phyloP scores from a whole-genome alignment of 2,888 invertebrate genomes.

The Augochlorella aurata region DNA sequence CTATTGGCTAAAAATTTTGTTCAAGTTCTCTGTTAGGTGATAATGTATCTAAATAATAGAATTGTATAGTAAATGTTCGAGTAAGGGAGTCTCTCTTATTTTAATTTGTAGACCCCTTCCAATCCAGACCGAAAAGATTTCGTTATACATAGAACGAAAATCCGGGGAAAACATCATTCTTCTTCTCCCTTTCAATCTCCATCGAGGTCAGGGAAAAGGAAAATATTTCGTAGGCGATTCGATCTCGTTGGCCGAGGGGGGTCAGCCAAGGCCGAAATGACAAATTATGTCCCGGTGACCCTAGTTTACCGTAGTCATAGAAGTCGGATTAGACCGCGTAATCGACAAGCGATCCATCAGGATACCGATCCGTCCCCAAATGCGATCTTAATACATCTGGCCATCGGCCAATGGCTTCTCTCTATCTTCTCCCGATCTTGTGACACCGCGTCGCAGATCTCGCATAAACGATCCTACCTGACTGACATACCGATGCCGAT shows the following conservation, averaged over 20 bases:
- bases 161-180: not conserved
- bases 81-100: too few relatives aligned
- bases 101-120: not conserved
- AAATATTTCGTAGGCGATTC: conserved; percentile 23
- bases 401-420: conserved; percentile 60
- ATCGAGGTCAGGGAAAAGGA: not conserved
- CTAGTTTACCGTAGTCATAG: conserved; percentile 65
- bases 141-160: not conserved
- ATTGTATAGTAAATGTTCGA: too few relatives aligned
- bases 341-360: conserved; percentile 71
- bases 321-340: conserved; percentile 66
- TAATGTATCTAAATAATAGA: too few relatives aligned
- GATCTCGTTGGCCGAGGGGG: conserved; percentile 18
- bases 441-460: conserved; percentile 39
- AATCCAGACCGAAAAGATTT: not conserved
- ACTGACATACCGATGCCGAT: conserved; percentile 45
- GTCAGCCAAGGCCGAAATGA: conserved; percentile 59
- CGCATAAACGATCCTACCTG: conserved; percentile 49
- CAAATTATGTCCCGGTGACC: conserved; percentile 63
- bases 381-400: conserved; percentile 70
- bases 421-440: conserved; percentile 49
- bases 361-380: conserved; percentile 61
- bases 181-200: not conserved
- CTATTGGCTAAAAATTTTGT: too few relatives aligned
- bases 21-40: too few relatives aligned